phyloP scores from a whole-genome alignment of 2,797 vertebrate species.

The Acanthornis magna region DNA sequence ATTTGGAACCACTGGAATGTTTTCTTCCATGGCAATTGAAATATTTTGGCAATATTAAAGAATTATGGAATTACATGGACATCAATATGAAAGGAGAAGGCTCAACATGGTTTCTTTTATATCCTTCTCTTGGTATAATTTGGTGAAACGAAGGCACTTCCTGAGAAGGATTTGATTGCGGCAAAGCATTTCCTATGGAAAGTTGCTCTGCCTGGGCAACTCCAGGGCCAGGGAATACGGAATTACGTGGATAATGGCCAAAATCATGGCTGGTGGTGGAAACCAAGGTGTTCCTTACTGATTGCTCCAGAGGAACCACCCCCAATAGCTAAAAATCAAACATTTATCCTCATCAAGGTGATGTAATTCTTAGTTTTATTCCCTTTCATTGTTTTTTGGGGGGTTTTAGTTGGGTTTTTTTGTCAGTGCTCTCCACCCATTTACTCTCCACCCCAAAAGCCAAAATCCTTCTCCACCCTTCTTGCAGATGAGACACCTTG shows the following conservation, averaged over 20 bases:
- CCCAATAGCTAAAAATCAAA: background rate
- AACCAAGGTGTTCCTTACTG: background rate
- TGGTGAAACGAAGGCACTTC: background rate
- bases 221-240: background rate
- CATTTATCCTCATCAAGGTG: background rate
- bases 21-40: background rate
- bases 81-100: background rate
- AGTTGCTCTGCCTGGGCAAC: background rate
- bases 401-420: accelerated
- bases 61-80: background rate
- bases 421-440: background rate
- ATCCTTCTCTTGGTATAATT: background rate
- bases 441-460: background rate
- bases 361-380: background rate
- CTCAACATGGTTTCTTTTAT: background rate
- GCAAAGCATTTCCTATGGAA: background rate
- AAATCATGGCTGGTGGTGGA: background rate
- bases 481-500: background rate
- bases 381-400: background rate
- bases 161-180: background rate
- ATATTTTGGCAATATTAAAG: background rate
- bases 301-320: background rate
- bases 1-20: background rate
- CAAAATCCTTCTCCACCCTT: background rate
- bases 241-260: background rate